Base-by-base conservation (phyloP, 2,113 vertebrate genomes). In the Sardina pilchardus region DNA sequence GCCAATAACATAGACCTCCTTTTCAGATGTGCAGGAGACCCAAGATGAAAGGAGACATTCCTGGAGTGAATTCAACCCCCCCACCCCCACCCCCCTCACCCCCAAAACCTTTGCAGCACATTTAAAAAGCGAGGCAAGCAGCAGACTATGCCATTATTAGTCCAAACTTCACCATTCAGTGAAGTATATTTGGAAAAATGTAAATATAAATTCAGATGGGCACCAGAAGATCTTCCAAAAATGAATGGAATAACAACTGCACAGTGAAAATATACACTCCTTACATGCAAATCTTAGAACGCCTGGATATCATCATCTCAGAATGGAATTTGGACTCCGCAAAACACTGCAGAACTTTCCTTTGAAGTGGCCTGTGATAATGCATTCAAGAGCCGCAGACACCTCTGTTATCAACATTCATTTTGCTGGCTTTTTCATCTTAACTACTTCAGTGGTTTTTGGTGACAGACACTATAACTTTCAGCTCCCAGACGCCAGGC, bases 11-110 rank as follows among this genome's bases (percentile, higher is more conserved):
- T 93, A 90, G 83, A 78, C 88, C 91, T 93, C 90, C 92, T 78
- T 91, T 90, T 90, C 86, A 88, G 88, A 90, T 86, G 90, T 92
- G 90, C 88, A 89, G 91, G 83, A 91, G 83, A 91, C 83, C 48
- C 83, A 92, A 93, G 88, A 94, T 94, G 93, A 95, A 95, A 94
- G 92, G 81, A 91, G 91, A 91, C 90, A 87, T 87, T 88, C 89
- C 90, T 95, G 94, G 92, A 92, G 84, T 30, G 4, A 45, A 90
- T 93, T 94, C 93, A 94, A 78, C 71, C 71, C 10, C 67, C 71
- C 30, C 89, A 88, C 84, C 82, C 88, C 90, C 30, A 9, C 59
- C 30, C 71, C 14, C 71, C 1, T 5, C 71, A 89, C 89, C 84
- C 83, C 88, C 90, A 90, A 90, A 71, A 50, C 91, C 91, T 92